Conservation (phyloP, 2,888 invertebrate species). For the Deroplatys truncata region DNA sequence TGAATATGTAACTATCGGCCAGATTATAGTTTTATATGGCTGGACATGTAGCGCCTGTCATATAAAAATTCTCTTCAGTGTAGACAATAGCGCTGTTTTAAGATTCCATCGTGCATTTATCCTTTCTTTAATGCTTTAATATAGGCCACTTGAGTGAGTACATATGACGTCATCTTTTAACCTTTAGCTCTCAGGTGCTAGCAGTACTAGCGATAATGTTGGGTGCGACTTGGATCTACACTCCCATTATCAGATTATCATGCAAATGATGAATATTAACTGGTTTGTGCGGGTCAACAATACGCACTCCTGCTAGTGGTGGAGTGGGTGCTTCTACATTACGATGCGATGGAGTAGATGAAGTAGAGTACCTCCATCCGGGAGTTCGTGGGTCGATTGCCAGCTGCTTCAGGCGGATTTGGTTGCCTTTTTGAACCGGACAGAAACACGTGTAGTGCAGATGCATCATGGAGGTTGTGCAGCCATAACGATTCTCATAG, state of each 20-base stretch:
- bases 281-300: not conserved
- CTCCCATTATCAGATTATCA: not conserved
- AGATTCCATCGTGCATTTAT: too few relatives aligned
- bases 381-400: not conserved
- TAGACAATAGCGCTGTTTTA: too few relatives aligned
- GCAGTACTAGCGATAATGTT: not conserved
- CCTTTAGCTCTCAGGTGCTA: not conserved
- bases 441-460: not conserved
- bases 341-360: not conserved
- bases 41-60: too few relatives aligned
- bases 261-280: not conserved
- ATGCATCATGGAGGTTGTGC: not conserved
- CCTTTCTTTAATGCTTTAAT: too few relatives aligned
- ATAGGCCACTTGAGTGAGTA: too few relatives aligned
- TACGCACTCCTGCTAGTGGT: not conserved
- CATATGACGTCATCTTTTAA: too few relatives aligned
- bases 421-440: not conserved
- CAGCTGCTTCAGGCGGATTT: not conserved
- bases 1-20: too few relatives aligned
- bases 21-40: too few relatives aligned
- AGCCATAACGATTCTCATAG: too few relatives aligned
- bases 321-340: not conserved
- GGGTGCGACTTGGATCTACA: not conserved
- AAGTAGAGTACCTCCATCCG: not conserved
- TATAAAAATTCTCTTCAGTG: too few relatives aligned